Percentiles rank a stretch among this genome's conserved stretches.
Evolutionary conservation across 2,888 invertebrate species (phyloP).

Genomic region (Melangyna quadrimaculata): DNA sequence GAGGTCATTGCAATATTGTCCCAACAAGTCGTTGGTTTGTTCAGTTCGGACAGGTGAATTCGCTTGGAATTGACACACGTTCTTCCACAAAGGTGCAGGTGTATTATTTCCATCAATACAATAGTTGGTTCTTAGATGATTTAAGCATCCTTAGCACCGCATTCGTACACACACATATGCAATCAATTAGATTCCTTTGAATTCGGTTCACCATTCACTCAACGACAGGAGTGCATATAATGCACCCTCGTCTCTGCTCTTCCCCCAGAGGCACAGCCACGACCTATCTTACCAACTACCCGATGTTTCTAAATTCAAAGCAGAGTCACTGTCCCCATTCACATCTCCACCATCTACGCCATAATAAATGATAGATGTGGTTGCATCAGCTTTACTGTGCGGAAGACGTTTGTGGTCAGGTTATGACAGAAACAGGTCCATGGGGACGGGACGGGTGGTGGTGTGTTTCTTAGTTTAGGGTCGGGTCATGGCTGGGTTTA

Average conservation of each 20-base stretch:
- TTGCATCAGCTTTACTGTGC: conserved; percentile 19
- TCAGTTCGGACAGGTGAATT: neutral
- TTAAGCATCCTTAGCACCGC: neutral
- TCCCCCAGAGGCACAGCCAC: neutral
- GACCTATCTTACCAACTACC: conserved; percentile 7
- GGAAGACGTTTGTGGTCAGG: conserved; percentile 46
- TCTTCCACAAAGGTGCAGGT: neutral
- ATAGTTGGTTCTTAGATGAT: neutral
- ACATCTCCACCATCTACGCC: conserved; percentile 19
- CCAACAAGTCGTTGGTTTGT: neutral
- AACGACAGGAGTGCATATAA: conserved; percentile 33
- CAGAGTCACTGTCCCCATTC: conserved; percentile 2
- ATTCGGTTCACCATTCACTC: conserved; percentile 63
- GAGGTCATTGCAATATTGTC: conserved; percentile 34
- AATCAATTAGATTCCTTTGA: conserved; percentile 69
- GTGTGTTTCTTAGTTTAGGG: conserved; percentile 8
- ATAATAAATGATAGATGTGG: conserved; percentile 11
- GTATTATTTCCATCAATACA: neutral
- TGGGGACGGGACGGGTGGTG: too few relatives aligned
- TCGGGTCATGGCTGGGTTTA: conserved; percentile 42
- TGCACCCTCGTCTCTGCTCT: neutral
- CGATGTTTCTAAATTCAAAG: conserved; percentile 59
- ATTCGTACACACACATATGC: conserved; percentile 51
- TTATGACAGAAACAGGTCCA: neutral
- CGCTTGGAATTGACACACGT: neutral